A percentile compares a stretch with the other conserved stretches of the same genome.
These are phyloP conservation scores for Gymnosoma rotundatum DNA, from an alignment of 2,888 invertebrate genomes.

Conservation along the genomic window DNA sequence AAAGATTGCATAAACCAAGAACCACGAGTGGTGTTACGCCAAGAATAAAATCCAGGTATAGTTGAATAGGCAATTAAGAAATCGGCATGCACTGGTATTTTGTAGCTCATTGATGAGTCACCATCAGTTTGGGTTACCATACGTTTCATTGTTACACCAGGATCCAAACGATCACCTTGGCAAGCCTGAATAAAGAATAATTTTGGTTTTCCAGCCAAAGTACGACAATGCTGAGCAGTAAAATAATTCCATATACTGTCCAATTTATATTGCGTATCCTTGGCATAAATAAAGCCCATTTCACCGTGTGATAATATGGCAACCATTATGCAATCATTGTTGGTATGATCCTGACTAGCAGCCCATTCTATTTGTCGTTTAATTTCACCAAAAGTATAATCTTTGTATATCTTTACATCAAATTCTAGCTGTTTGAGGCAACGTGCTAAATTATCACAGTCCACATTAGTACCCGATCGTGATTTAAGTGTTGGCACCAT, in stretches of 20 bases:
- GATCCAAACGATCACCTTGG: conserved; percentile 93
- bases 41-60: conserved; percentile 96
- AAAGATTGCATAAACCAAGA: conserved; percentile 98
- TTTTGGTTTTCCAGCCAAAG: conserved; percentile 92
- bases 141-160: conserved; percentile 86
- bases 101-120: conserved; percentile 85
- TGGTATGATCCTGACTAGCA: conserved; percentile 89
- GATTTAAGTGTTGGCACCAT: conserved; percentile 87
- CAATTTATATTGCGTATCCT: conserved; percentile 91
- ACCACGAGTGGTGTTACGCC: conserved; percentile 96
- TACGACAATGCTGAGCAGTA: conserved; percentile 91
- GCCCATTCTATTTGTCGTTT: conserved; percentile 86
- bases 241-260: conserved; percentile 91
- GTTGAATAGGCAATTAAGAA: conserved; percentile 97
- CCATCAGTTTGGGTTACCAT: conserved; percentile 88
- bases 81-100: conserved; percentile 95
- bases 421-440: conserved; percentile 87
- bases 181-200: conserved; percentile 93
- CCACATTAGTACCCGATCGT: conserved; percentile 93
- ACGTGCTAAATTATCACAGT: conserved; percentile 88
- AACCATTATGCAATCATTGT: conserved; percentile 91
- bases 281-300: conserved; percentile 92
- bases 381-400: conserved; percentile 87
- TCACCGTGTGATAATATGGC: conserved; percentile 96
- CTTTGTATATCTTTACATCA: conserved; percentile 87